Base-by-base conservation (phyloP, 2,797 vertebrate species). In the Rhincodon typus region DNA sequence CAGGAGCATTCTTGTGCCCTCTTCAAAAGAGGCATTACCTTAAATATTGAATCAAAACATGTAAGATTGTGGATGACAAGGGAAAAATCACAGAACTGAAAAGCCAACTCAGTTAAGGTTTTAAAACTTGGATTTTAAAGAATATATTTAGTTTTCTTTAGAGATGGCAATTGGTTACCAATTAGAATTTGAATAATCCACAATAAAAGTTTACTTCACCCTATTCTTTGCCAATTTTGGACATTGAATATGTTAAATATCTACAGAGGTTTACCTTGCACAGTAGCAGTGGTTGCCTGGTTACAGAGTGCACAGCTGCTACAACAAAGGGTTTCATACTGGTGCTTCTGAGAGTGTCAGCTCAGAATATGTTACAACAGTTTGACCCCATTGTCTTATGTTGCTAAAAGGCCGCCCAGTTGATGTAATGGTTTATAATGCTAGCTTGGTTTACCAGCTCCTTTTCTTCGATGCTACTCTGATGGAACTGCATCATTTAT, bases 341-440 rank as follows among this genome's bases (percentile, higher is more conserved):
- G 70, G 94, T 95, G 46, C 17, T 95, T 77, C 70, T 77, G 27
- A 74, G 42, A 19, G 70, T 72, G 94, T 77, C 90, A 93, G 90
- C 90, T 25, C n/a, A 1, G 66, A 93, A 66, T 93, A 25, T 34
- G 66, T 93, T 93, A 93, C 90, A 93, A 93, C 90, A 93, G 90
- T 93, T 93, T 53, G 70, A 95, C 94, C 69, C 94, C 72, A 95
- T 95, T 77, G 77, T 95, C 94, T 95, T 95, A 42, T 19, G 72
- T 70, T 95, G 94, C 94, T 53, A 77, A 67, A 74, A 95, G 70
- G 70, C 72, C 2, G 30, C 94, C 94, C 94, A 77, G 94, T 77
- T 95, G 70, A 93, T 93, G 90, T 93, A 69, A 93, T 93, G 90
- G 90, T 30, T 95, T 77, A 77, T 72, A 95, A 95, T 77, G 46